Evolutionary conservation across 2,797 vertebrate genomes (phyloP).

Genomic region (Podarcis siculus): DNA sequence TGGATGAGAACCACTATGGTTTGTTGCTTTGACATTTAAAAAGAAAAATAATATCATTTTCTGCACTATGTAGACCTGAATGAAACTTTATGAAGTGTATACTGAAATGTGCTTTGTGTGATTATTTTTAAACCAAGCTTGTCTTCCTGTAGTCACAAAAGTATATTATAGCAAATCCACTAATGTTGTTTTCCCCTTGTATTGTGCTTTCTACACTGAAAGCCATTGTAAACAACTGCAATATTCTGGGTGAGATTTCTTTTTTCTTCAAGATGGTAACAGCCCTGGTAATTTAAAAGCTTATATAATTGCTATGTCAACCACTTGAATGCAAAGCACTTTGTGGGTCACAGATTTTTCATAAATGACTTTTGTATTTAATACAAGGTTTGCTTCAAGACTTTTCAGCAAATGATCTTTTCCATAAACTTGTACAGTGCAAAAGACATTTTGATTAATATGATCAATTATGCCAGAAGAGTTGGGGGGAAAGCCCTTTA

Average conservation of each 20-base stretch:
- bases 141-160: slow-evolving; percentile 91
- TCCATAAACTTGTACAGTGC: slow-evolving; percentile 83
- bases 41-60: slow-evolving; percentile 74
- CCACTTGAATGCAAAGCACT: slow-evolving; percentile 86
- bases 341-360: slow-evolving; percentile 85
- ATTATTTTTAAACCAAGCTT: slow-evolving; percentile 87
- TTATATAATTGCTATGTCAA: slow-evolving; percentile 81
- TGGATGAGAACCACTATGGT: slow-evolving; percentile 84
- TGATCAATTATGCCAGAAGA: slow-evolving; percentile 63
- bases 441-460: slow-evolving; percentile 79
- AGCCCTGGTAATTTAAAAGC: slow-evolving; percentile 82
- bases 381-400: slow-evolving; percentile 82
- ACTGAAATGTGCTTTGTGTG: slow-evolving; percentile 93
- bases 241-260: slow-evolving; percentile 78
- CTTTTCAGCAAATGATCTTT: slow-evolving; percentile 81
- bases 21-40: slow-evolving; percentile 85
- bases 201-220: slow-evolving; percentile 87
- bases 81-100: slow-evolving; percentile 89
- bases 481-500: slow-evolving; percentile 63
- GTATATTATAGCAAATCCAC: slow-evolving; percentile 88
- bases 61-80: slow-evolving; percentile 93
- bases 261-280: slow-evolving; percentile 81
- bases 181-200: slow-evolving; percentile 85
- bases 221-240: slow-evolving; percentile 79
- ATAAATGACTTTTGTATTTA: slow-evolving; percentile 85